Conservation (phyloP, 2,797 vertebrate species). For the Pelobates cultripes region DNA sequence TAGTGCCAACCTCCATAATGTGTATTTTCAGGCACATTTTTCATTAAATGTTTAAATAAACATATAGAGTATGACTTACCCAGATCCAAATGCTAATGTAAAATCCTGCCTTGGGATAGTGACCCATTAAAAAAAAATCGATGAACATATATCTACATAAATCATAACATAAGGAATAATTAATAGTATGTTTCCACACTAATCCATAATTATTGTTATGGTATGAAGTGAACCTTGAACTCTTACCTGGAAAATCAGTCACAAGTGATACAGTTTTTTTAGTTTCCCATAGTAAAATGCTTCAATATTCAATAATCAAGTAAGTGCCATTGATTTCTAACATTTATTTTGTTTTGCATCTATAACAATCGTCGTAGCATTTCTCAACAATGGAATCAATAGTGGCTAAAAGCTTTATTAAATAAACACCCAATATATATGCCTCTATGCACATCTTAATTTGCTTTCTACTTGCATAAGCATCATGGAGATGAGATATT, state of each 20-base stretch:
- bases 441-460: not conserved
- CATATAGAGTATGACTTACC: no score
- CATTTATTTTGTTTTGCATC: not conserved
- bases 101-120: no score
- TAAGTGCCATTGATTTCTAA: conserved; percentile 7
- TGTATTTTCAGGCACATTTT: no score
- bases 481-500: not conserved
- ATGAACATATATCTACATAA: no score
- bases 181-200: not conserved
- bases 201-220: not conserved
- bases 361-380: not conserved
- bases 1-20: no score
- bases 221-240: not conserved
- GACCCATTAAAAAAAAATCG: no score
- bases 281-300: not conserved
- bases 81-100: no score
- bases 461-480: not conserved
- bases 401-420: conserved; percentile 8
- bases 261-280: not conserved
- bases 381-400: conserved; percentile 15
- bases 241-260: not conserved
- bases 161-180: no score
- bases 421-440: not conserved
- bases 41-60: no score
- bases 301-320: conserved; percentile 15